These are phyloP conservation scores for Rhyacichthys aspro DNA, from an alignment of 2,797 vertebrate genomes.

Conservation along the genomic window DNA sequence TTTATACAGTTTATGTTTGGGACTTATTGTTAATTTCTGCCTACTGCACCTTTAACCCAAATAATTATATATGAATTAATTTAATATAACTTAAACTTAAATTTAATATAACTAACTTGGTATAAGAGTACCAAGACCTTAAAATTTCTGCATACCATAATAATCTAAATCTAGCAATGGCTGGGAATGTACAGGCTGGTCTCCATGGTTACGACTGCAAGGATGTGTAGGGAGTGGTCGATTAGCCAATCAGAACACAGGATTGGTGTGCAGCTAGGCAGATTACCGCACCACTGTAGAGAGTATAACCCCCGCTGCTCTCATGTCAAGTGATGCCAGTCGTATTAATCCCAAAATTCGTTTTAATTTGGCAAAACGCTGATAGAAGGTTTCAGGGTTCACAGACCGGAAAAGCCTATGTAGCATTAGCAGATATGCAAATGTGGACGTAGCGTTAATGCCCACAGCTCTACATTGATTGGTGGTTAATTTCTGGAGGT, in stretches of 20 bases:
- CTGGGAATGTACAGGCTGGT: conserved; percentile 42
- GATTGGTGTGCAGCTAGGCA: conserved; percentile 66
- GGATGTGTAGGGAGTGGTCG: conserved; percentile 60
- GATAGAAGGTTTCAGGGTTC: neutral
- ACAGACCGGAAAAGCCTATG: neutral
- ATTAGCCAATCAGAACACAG: conserved; percentile 55
- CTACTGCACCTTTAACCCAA: neutral
- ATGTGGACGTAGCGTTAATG: neutral
- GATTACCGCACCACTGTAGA: conserved; percentile 42
- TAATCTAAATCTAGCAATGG: neutral
- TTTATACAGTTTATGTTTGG: too few species aligned
- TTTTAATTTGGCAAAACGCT: conserved; percentile 14
- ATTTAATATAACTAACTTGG: too few species aligned
- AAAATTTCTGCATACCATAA: conserved; percentile 28
- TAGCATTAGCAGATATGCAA: neutral
- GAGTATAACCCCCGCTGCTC: conserved; percentile 22
- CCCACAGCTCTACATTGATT: conserved; percentile 9
- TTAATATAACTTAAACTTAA: too few species aligned
- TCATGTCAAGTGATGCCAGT: conserved; percentile 16
- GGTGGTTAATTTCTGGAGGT: conserved; percentile 6
- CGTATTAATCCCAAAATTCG: conserved; percentile 19
- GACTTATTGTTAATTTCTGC: too few species aligned
- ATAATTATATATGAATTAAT: too few species aligned
- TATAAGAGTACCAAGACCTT: too few species aligned
- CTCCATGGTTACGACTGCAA: conserved; percentile 62